Evolutionary conservation across 1,140 invertebrate species (phyloP).

Genomic region (Gonioctena quinquepunctata): DNA sequence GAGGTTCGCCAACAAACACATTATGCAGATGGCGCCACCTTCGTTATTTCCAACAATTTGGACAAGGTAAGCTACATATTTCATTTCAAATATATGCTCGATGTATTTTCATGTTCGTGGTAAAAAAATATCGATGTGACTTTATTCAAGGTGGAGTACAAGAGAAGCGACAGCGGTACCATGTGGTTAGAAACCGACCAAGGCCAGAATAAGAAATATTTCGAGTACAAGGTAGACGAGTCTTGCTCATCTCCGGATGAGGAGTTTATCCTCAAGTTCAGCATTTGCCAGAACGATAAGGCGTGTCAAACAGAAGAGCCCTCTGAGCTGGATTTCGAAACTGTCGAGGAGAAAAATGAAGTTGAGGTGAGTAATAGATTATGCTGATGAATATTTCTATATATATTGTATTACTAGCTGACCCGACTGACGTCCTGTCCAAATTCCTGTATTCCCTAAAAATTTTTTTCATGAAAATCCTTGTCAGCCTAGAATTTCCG

Average conservation of each 20-base stretch:
- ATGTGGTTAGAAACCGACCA: slow-evolving; percentile 55
- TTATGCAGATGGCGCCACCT: slow-evolving; percentile 70
- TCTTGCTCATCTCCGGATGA: slow-evolving; percentile 44
- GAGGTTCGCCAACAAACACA: slow-evolving; percentile 53
- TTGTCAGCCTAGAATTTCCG: too few relatives aligned
- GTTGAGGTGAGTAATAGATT: neutral
- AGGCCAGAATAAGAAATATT: slow-evolving; percentile 53
- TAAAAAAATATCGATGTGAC: neutral
- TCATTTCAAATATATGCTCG: too few relatives aligned
- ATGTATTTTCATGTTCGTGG: too few relatives aligned
- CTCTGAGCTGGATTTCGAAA: neutral
- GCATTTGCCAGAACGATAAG: slow-evolving; percentile 58
- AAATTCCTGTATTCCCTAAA: too few relatives aligned
- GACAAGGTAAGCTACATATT: slow-evolving; percentile 53
- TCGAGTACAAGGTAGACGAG: slow-evolving; percentile 58
- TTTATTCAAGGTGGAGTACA: slow-evolving; percentile 53
- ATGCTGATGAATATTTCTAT: neutral
- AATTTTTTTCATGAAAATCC: too few relatives aligned
- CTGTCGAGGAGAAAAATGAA: neutral
- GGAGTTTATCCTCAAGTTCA: slow-evolving; percentile 58
- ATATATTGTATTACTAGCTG: too few relatives aligned
- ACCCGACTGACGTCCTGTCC: too few relatives aligned
- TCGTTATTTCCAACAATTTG: slow-evolving; percentile 42
- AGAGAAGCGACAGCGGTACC: slow-evolving; percentile 58
- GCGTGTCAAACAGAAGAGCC: slow-evolving; percentile 59